Conservation (phyloP, 2,113 vertebrate species). For the Neomonachus schauinslandi region DNA sequence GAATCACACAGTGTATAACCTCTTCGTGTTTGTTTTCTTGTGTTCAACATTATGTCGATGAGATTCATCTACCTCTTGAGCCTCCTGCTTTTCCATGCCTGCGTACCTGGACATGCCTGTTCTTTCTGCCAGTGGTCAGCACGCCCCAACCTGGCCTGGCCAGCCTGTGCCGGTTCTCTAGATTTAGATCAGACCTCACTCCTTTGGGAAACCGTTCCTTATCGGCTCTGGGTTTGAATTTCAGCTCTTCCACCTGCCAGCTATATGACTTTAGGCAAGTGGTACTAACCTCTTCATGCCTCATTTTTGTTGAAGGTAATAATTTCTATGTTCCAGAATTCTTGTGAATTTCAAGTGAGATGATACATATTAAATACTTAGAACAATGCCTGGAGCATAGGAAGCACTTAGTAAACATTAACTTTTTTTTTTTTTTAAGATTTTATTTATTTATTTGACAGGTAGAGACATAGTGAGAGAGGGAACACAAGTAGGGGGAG, state of each 20-base stretch:
- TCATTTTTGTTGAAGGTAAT: not conserved
- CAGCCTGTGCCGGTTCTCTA: conserved; percentile 4
- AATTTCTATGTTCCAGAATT: conserved; percentile 4
- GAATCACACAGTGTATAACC: not conserved
- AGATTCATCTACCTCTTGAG: not conserved
- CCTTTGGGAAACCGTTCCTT: not conserved
- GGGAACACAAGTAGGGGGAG: too few relatives aligned
- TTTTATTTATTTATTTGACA: too few relatives aligned
- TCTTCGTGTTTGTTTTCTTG: not conserved
- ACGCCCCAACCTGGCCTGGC: not conserved
- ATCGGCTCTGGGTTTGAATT: conserved; percentile 27
- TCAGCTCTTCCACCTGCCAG: not conserved
- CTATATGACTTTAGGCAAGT: not conserved
- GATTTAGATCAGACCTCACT: not conserved
- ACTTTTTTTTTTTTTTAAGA: too few relatives aligned
- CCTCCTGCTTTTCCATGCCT: not conserved
- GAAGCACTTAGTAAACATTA: not conserved
- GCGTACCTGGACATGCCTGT: not conserved
- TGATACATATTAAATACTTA: not conserved
- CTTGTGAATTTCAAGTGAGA: conserved; percentile 34
- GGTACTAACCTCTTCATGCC: not conserved
- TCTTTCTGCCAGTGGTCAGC: not conserved
- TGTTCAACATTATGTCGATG: not conserved
- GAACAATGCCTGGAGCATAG: not conserved
- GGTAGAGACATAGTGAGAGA: too few relatives aligned